These are phyloP conservation scores for Papilio demoleus DNA, from an alignment of 2,888 invertebrate genomes.

Conservation along the genomic window DNA sequence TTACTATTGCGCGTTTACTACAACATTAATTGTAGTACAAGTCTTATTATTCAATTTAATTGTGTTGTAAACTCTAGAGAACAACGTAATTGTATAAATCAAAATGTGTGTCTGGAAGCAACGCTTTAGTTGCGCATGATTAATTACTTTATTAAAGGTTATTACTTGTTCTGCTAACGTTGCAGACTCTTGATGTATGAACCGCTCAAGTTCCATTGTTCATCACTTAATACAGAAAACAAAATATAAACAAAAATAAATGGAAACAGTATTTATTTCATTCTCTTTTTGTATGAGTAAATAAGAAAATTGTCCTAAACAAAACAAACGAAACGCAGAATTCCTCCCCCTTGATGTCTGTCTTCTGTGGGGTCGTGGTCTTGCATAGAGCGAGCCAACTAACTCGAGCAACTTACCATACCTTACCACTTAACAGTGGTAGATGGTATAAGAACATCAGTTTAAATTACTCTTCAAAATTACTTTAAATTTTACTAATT, in stretches of 20 bases:
- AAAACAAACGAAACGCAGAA: too few species aligned
- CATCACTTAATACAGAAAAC: background rate
- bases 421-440: too few species aligned
- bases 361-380: too few species aligned
- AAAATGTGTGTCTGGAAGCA: conserved; percentile 14
- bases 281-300: background rate
- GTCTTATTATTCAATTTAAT: background rate
- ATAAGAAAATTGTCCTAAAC: background rate
- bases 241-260: background rate
- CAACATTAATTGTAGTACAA: background rate
- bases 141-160: conserved; percentile 16
- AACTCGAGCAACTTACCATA: too few species aligned
- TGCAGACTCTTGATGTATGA: conserved; percentile 1
- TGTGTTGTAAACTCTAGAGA: background rate
- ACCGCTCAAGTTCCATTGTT: conserved; percentile 3
- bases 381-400: too few species aligned
- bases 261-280: background rate
- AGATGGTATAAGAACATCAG: too few species aligned
- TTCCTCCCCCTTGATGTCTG: too few species aligned
- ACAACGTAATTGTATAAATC: conserved; percentile 10
- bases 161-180: conserved; percentile 20
- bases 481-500: background rate
- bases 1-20: background rate
- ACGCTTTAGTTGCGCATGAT: conserved; percentile 18
- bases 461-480: background rate